Conservation (phyloP, 2,888 invertebrate species). For the Eupithecia tripunctaria region DNA sequence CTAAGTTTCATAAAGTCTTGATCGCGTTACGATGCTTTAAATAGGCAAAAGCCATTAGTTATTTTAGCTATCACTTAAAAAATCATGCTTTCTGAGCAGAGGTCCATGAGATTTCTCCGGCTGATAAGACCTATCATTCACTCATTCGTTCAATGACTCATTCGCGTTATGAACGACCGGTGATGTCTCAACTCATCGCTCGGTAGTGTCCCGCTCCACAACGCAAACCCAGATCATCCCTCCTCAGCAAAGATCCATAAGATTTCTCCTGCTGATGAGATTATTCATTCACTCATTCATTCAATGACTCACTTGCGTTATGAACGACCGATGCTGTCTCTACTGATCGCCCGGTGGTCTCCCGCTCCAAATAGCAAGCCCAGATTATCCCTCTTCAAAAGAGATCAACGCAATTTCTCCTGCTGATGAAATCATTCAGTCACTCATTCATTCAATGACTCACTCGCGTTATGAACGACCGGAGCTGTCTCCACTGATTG, state of each 20-base stretch:
- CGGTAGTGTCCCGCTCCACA: slow-evolving; percentile 89
- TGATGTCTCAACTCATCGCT: slow-evolving; percentile 84
- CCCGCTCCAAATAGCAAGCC: neutral
- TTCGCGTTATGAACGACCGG: slow-evolving; percentile 92
- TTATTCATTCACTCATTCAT: neutral
- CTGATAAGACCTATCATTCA: neutral
- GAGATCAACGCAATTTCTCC: neutral
- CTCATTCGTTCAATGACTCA: slow-evolving; percentile 82
- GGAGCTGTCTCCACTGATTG: slow-evolving; percentile 85
- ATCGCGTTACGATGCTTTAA: too few relatives aligned
- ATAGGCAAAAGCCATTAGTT: too few relatives aligned
- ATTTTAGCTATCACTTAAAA: too few relatives aligned
- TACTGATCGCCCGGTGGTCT: neutral
- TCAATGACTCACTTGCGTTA: neutral
- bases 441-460: slow-evolving; percentile 67
- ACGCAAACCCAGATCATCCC: slow-evolving; percentile 98
- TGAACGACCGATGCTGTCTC: neutral
- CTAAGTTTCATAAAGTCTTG: too few relatives aligned
- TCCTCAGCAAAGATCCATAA: slow-evolving; percentile 95
- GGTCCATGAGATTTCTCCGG: neutral
- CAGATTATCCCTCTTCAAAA: slow-evolving; percentile 92
- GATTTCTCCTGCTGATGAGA: slow-evolving; percentile 93
- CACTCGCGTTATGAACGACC: slow-evolving; percentile 93
- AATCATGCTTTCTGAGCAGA: slow-evolving; percentile 93
- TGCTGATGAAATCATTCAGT: neutral